Percentiles rank a stretch among this genome's conserved stretches.
Evolutionary conservation across 2,113 vertebrate species (phyloP).

Genomic region (Galemys pyrenaicus): DNA sequence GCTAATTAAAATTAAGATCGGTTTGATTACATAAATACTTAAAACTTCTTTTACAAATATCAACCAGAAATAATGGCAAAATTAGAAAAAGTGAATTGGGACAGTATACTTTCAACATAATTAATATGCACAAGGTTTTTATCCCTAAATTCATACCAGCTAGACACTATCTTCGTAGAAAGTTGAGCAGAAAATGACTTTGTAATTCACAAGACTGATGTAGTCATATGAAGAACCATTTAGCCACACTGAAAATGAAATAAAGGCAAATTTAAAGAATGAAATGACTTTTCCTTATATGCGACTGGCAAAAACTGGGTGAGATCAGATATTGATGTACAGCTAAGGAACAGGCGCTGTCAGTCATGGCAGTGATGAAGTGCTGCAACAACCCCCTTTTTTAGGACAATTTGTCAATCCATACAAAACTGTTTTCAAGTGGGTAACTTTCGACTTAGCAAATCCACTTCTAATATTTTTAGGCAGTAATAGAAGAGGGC

Average conservation of each 20-base stretch:
- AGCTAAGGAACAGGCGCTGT: neutral
- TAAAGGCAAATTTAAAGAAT: neutral
- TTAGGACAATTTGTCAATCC: neutral
- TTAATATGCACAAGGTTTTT: neutral
- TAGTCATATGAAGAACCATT: neutral
- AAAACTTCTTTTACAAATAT: slow-evolving; percentile 20
- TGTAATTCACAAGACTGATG: neutral
- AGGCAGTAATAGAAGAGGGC: neutral
- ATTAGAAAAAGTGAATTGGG: neutral
- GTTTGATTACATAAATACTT: slow-evolving; percentile 33
- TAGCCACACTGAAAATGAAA: neutral
- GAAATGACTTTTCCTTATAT: neutral
- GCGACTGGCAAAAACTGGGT: neutral
- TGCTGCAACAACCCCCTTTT: neutral
- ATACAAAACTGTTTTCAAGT: neutral
- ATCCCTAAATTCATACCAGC: neutral
- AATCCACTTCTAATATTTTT: slow-evolving; percentile 19
- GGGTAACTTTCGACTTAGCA: neutral
- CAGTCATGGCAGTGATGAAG: neutral
- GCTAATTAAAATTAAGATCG: slow-evolving; percentile 29
- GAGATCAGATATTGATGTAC: neutral
- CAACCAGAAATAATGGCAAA: slow-evolving; percentile 32
- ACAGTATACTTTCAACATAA: slow-evolving; percentile 28
- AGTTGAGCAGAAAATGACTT: neutral
- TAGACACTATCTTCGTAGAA: neutral